These are phyloP conservation scores for Paramormyrops hopkinsi DNA, from an alignment of 2,797 vertebrate species.

Conservation along the genomic window DNA sequence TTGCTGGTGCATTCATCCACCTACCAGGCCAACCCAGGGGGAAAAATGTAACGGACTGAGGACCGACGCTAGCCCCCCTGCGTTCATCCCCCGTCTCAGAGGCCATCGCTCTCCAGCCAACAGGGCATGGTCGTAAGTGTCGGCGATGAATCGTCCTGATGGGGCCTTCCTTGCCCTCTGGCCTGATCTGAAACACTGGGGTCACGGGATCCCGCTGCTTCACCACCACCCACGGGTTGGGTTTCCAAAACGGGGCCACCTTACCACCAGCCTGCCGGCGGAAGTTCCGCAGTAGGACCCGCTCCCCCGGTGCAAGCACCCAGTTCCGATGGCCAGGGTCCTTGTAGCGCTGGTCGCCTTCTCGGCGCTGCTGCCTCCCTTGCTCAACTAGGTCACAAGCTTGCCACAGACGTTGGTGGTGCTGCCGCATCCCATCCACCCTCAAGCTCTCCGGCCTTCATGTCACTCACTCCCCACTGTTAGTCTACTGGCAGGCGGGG, in stretches of 20 bases:
- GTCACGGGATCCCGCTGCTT: background rate
- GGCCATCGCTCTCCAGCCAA: background rate
- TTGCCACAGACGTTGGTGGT: too few species aligned
- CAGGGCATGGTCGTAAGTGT: background rate
- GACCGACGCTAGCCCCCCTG: too few species aligned
- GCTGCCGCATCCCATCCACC: background rate
- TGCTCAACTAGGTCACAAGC: background rate
- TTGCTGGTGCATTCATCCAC: background rate
- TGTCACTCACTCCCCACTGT: background rate
- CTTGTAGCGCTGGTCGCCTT: background rate
- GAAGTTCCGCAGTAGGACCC: background rate
- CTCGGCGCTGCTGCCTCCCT: background rate
- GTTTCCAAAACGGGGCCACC: too few species aligned
- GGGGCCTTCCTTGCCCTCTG: background rate
- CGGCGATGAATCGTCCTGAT: background rate
- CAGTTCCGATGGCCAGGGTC: background rate
- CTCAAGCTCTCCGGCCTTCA: background rate
- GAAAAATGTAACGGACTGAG: background rate
- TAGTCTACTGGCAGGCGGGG: background rate
- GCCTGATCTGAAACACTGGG: background rate
- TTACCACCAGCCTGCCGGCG: background rate
- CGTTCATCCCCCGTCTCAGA: too few species aligned
- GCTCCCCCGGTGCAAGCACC: background rate
- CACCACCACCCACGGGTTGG: background rate
- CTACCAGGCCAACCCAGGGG: background rate